phyloP scores from a whole-genome alignment of 2,888 invertebrate species.

The Ashinkailepas kermadecensis region DNA sequence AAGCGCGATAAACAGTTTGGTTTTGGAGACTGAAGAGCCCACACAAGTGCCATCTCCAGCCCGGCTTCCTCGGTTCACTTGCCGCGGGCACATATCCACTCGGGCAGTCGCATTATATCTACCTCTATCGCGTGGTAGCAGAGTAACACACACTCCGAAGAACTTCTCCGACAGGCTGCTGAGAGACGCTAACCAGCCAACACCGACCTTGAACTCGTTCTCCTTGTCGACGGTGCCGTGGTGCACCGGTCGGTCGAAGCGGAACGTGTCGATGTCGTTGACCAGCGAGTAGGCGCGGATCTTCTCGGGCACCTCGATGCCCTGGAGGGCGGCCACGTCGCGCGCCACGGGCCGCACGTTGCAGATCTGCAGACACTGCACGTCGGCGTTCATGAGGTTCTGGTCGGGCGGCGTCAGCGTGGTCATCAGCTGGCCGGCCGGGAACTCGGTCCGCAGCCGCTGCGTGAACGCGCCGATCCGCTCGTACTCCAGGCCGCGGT shows the following conservation, averaged over 20 bases:
- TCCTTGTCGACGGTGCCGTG: slow-evolving; percentile 85
- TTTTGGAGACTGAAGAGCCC: too few species aligned
- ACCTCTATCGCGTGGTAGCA: too few species aligned
- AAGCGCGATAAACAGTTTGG: too few species aligned
- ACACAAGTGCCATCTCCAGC: too few species aligned
- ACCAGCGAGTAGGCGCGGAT: slow-evolving; percentile 82
- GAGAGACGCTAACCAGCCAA: background rate
- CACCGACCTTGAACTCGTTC: slow-evolving; percentile 74
- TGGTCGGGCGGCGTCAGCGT: slow-evolving; percentile 87
- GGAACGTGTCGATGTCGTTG: slow-evolving; percentile 82
- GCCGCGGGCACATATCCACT: too few species aligned
- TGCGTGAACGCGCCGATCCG: slow-evolving; percentile 89
- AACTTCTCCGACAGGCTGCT: too few species aligned
- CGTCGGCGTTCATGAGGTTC: slow-evolving; percentile 71
- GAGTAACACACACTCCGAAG: too few species aligned
- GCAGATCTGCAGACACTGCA: slow-evolving; percentile 88
- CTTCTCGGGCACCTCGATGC: slow-evolving; percentile 67
- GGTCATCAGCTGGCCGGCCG: slow-evolving; percentile 84
- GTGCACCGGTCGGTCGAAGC: slow-evolving; percentile 80
- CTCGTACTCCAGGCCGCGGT: slow-evolving; percentile 91
- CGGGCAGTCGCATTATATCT: too few species aligned
- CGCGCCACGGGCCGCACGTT: slow-evolving; percentile 84
- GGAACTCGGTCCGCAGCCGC: slow-evolving; percentile 86
- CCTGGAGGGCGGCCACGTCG: slow-evolving; percentile 48
- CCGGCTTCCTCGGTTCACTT: too few species aligned